Percentiles rank a stretch among this genome's conserved stretches.
These are phyloP conservation scores for Thymelicus acteon DNA, from an alignment of 2,888 invertebrate genomes.

Conservation along the genomic window DNA sequence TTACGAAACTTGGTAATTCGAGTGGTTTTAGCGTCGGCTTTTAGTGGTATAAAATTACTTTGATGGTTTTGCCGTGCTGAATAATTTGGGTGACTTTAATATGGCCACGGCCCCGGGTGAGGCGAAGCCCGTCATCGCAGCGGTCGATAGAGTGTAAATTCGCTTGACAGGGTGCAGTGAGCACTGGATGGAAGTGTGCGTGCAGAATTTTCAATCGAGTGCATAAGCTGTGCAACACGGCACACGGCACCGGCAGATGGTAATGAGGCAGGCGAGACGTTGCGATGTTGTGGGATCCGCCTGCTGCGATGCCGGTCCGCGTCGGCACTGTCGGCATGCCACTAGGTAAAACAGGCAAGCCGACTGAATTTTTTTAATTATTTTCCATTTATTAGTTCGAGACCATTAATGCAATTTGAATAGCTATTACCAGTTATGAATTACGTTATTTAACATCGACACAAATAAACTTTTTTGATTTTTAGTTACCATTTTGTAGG, in stretches of 20 bases:
- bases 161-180: conserved; percentile 60
- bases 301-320: conserved; percentile 31
- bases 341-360: conserved; percentile 51
- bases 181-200: conserved; percentile 62
- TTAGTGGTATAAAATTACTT: neutral
- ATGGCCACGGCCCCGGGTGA: neutral
- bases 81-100: conserved; percentile 5
- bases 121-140: neutral
- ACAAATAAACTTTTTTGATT: neutral
- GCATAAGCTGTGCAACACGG: conserved; percentile 59
- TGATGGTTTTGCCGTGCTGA: conserved; percentile 3
- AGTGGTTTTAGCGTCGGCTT: neutral
- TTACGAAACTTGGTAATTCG: conserved; percentile 1
- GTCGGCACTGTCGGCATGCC: conserved; percentile 40
- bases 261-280: conserved; percentile 64
- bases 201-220: conserved; percentile 68
- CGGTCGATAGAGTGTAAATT: conserved; percentile 33
- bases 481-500: neutral
- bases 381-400: neutral
- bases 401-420: no score
- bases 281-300: conserved; percentile 50
- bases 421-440: no score
- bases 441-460: no score
- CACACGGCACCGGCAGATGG: conserved; percentile 62
- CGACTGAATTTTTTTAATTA: conserved; percentile 39